These are phyloP conservation scores for Cephonodes hylas DNA, from an alignment of 2,888 invertebrate species.

Conservation along the genomic window DNA sequence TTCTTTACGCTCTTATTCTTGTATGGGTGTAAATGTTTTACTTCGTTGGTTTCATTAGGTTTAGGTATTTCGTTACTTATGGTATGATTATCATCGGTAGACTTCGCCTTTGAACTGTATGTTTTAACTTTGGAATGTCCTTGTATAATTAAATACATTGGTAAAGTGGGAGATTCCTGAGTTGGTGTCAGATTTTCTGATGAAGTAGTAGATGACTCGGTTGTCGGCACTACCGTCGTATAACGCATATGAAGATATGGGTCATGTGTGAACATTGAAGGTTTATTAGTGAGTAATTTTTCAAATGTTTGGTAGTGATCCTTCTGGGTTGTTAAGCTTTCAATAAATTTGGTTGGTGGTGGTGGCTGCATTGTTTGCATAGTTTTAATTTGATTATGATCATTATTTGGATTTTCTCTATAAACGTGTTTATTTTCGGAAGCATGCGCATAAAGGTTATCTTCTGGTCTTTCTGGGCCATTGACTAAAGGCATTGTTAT, in stretches of 20 bases:
- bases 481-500: constrained; percentile 71
- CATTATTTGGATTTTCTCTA: constrained; percentile 52
- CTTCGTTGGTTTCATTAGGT: constrained; percentile 73
- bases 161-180: constrained; percentile 79
- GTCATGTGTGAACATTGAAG: constrained; percentile 54
- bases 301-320: constrained; percentile 47
- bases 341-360: constrained; percentile 50
- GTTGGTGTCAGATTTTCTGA: constrained; percentile 45
- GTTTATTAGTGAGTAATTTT: constrained; percentile 39
- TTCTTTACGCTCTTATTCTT: constrained; percentile 60
- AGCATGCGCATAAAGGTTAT: constrained; percentile 69
- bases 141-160: constrained; percentile 90
- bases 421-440: constrained; percentile 68
- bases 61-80: constrained; percentile 77
- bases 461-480: constrained; percentile 65
- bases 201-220: constrained; percentile 70
- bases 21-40: constrained; percentile 80
- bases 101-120: constrained; percentile 84
- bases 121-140: constrained; percentile 93
- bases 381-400: constrained; percentile 61
- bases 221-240: constrained; percentile 74
- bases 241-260: constrained; percentile 72
- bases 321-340: constrained; percentile 39
- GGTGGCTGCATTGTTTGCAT: constrained; percentile 84
- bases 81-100: constrained; percentile 56